Conservation (phyloP, 2,888 invertebrate genomes). For the Apodemia zela region DNA sequence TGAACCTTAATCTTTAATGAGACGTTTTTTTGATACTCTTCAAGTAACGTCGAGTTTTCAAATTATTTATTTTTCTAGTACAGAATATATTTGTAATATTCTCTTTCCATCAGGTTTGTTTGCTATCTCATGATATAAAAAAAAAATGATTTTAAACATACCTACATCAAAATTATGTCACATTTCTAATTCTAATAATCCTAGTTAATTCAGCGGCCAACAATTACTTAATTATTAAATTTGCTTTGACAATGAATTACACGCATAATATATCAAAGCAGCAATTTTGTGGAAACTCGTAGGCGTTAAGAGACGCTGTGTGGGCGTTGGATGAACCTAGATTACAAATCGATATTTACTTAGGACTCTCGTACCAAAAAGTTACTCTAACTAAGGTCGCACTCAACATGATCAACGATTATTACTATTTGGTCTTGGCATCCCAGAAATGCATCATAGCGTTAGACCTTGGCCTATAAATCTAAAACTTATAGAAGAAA, state of each 20-base stretch:
- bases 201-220: too few species aligned
- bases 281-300: background rate
- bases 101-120: too few species aligned
- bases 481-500: too few species aligned
- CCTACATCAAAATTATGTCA: too few species aligned
- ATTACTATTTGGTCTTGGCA: background rate
- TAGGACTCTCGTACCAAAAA: background rate
- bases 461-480: too few species aligned
- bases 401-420: background rate
- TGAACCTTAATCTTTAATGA: constrained; percentile 13
- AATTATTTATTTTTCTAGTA: constrained; percentile 1
- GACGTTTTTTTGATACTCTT: background rate
- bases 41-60: background rate
- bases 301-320: background rate
- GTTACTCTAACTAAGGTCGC: background rate
- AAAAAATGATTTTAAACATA: too few species aligned
- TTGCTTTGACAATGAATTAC: background rate
- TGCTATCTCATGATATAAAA: too few species aligned
- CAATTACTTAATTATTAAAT: background rate
- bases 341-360: background rate
- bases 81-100: background rate
- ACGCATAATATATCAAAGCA: background rate
- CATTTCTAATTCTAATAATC: too few species aligned
- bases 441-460: too few species aligned
- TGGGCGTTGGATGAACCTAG: constrained; percentile 2